Percentiles rank a stretch among this genome's conserved stretches.
phyloP scores from a whole-genome alignment of 1,140 invertebrate genomes.

The Plutomurus gul region DNA sequence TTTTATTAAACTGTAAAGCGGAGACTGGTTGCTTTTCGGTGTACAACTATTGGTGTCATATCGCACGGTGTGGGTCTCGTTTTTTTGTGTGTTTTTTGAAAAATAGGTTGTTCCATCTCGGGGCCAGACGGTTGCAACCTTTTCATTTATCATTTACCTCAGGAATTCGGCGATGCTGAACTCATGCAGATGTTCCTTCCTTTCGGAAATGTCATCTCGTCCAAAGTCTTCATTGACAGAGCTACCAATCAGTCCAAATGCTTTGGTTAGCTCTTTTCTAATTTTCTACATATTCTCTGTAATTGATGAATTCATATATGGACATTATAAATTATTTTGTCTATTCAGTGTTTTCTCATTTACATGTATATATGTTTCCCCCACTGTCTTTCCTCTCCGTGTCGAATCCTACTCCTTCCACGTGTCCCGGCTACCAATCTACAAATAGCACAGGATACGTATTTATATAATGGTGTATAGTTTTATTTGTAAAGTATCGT shows the following conservation, averaged over 20 bases:
- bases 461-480: no score
- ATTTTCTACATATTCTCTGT: background rate
- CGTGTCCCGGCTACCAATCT: no score
- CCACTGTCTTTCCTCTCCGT: background rate
- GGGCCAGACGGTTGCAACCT: constrained; percentile 99
- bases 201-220: constrained; percentile 98
- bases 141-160: constrained; percentile 99
- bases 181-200: constrained; percentile 99
- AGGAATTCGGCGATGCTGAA: constrained; percentile 98
- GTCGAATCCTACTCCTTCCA: no score
- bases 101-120: constrained; percentile 72
- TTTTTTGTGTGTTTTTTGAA: constrained; percentile 33
- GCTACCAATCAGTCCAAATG: constrained; percentile 99
- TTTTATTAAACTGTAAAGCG: background rate
- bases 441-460: no score
- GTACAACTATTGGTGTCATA: constrained; percentile 31
- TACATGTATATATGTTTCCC: background rate
- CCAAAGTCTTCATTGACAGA: constrained; percentile 99
- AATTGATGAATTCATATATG: background rate
- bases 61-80: constrained; percentile 38
- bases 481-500: no score
- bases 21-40: constrained; percentile 22
- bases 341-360: background rate
- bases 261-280: constrained; percentile 80
- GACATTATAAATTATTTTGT: background rate